These are phyloP conservation scores for Noctilio leporinus DNA, from an alignment of 2,113 vertebrate genomes.

Conservation along the genomic window DNA sequence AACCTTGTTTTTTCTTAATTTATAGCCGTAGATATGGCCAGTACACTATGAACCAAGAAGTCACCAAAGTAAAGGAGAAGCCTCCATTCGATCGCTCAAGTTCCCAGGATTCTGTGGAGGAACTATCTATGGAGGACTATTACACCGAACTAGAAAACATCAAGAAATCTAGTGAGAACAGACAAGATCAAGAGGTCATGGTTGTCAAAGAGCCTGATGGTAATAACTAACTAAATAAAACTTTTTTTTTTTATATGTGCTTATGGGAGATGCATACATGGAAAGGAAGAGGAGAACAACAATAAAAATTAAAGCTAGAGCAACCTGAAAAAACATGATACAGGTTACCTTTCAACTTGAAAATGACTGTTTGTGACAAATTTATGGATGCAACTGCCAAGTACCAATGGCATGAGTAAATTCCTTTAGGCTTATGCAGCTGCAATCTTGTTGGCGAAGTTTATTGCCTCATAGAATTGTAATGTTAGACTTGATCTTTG, in stretches of 20 bases:
- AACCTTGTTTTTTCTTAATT: slow-evolving; percentile 37
- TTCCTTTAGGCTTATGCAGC: not conserved
- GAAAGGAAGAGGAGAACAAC: not conserved
- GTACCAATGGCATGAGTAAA: not conserved
- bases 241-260: not conserved
- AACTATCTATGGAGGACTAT: slow-evolving; percentile 90
- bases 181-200: slow-evolving; percentile 83
- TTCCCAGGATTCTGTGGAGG: slow-evolving; percentile 95
- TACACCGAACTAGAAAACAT: slow-evolving; percentile 95
- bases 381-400: not conserved
- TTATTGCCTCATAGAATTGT: not conserved
- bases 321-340: not conserved
- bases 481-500: not conserved
- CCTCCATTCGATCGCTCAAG: slow-evolving; percentile 76
- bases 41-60: slow-evolving; percentile 82
- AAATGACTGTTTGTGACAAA: not conserved
- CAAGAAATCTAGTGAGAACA: slow-evolving; percentile 80
- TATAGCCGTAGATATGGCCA: slow-evolving; percentile 82
- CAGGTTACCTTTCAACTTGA: not conserved
- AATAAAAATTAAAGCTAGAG: not conserved
- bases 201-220: slow-evolving; percentile 92
- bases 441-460: not conserved
- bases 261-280: not conserved
- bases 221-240: slow-evolving; percentile 68
- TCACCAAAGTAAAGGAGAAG: slow-evolving; percentile 68